These are phyloP conservation scores for Centropyge bicolor DNA, from an alignment of 2,797 vertebrate genomes.

Conservation along the genomic window DNA sequence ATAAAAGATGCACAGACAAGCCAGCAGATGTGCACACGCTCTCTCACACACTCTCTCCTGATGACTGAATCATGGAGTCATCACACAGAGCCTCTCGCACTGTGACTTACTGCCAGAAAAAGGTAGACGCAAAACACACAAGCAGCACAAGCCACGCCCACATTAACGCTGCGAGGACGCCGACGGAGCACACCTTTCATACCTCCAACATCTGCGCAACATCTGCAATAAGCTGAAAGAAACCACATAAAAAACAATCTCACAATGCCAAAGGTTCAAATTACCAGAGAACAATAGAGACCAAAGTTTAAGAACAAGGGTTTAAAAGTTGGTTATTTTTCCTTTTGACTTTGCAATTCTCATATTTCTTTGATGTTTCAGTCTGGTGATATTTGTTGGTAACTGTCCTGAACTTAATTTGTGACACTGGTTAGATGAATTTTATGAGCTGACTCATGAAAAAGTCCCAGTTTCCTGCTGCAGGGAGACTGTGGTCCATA, in stretches of 20 bases:
- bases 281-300: background rate
- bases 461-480: no score
- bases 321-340: background rate
- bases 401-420: no score
- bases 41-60: constrained; percentile 1
- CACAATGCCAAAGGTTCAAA: background rate
- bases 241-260: background rate
- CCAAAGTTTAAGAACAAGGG: background rate
- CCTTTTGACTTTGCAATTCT: background rate
- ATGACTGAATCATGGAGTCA: background rate
- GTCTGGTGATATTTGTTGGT: no score
- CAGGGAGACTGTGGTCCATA: no score
- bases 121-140: constrained; percentile 10
- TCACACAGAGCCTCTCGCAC: constrained; percentile 5
- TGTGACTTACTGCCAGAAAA: constrained; percentile 3
- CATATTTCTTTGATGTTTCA: no score
- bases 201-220: background rate
- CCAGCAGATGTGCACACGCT: background rate
- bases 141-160: background rate
- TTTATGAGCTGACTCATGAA: no score
- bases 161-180: background rate
- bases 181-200: background rate
- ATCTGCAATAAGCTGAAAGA: background rate
- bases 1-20: constrained; percentile 11
- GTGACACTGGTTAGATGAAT: no score